Evolutionary conservation across 1,140 invertebrate species (phyloP).

Genomic region (Scaptomyza graminum): DNA sequence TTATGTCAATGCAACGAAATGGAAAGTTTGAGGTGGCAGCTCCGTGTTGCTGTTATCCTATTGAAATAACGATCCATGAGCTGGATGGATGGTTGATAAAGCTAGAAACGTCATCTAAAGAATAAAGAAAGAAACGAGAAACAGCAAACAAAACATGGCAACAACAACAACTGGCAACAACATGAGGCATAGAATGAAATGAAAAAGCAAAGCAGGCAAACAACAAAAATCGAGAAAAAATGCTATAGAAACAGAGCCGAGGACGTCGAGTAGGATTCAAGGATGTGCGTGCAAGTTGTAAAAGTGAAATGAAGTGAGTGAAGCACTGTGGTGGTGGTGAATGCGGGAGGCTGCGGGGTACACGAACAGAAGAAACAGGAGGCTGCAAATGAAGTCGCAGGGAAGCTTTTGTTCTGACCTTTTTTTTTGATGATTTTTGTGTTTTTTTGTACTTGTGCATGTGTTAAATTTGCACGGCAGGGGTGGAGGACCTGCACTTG

Average conservation of each 20-base stretch:
- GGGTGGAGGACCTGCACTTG: conserved; percentile 55
- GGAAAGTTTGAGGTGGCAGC: conserved; percentile 64
- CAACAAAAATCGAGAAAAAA: conserved; percentile 6
- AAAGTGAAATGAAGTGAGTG: conserved; percentile 67
- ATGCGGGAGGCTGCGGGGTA: neutral
- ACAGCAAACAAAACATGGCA: conserved; percentile 10
- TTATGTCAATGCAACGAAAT: conserved; percentile 68
- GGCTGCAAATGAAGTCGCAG: conserved; percentile 7
- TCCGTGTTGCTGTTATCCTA: conserved; percentile 37
- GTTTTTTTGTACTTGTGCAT: conserved; percentile 68
- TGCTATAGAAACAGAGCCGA: conserved; percentile 31
- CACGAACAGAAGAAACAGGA: neutral
- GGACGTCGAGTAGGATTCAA: conserved; percentile 11
- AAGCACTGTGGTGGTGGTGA: neutral
- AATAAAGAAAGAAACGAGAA: conserved; percentile 18
- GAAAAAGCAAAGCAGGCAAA: too few species aligned
- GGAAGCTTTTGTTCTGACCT: conserved; percentile 55
- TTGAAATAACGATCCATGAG: conserved; percentile 45
- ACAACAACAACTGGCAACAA: conserved; percentile 3
- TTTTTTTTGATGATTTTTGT: conserved; percentile 40
- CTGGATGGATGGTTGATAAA: conserved; percentile 9
- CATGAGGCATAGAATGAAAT: conserved; percentile 17
- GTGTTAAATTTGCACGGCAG: conserved; percentile 57
- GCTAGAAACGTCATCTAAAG: conserved; percentile 16
- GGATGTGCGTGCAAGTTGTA: conserved; percentile 48